Evolutionary conservation across 2,113 vertebrate genomes (phyloP).

Genomic region (Tetrax tetrax): DNA sequence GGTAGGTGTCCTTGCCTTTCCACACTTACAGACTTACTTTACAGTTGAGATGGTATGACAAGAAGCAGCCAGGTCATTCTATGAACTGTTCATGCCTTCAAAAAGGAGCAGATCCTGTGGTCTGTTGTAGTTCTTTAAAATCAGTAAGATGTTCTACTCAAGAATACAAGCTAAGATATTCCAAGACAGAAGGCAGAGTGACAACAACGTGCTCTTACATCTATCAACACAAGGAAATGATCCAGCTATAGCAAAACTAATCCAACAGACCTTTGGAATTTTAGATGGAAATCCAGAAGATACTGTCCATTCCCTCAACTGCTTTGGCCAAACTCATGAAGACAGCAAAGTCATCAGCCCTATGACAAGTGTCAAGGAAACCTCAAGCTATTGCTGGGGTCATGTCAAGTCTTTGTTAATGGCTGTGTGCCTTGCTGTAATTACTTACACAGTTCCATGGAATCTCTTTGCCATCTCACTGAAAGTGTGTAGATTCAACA

Average conservation of each 20-base stretch:
- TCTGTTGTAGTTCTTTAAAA: conserved; percentile 1
- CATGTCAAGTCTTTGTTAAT: background rate
- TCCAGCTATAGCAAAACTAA: conserved; percentile 5
- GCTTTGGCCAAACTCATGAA: background rate
- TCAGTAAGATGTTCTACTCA: background rate
- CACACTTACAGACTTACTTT: background rate
- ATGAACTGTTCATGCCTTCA: background rate
- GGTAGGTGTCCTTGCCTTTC: background rate
- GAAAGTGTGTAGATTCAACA: background rate
- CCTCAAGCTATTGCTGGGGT: background rate
- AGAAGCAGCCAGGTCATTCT: background rate
- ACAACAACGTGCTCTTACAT: conserved; percentile 11
- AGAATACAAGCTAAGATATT: conserved; percentile 42
- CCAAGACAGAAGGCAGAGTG: conserved; percentile 45
- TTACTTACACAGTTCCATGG: background rate
- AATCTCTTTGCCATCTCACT: background rate
- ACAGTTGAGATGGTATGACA: background rate
- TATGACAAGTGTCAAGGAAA: background rate
- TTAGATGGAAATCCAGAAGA: background rate
- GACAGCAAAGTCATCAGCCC: background rate
- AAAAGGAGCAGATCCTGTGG: background rate
- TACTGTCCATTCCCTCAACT: background rate
- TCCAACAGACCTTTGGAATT: conserved; percentile 6
- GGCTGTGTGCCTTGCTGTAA: background rate
- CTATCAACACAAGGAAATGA: conserved; percentile 12